Evolutionary conservation across 2,797 vertebrate genomes (phyloP).

Genomic region (Danio kyathit): DNA sequence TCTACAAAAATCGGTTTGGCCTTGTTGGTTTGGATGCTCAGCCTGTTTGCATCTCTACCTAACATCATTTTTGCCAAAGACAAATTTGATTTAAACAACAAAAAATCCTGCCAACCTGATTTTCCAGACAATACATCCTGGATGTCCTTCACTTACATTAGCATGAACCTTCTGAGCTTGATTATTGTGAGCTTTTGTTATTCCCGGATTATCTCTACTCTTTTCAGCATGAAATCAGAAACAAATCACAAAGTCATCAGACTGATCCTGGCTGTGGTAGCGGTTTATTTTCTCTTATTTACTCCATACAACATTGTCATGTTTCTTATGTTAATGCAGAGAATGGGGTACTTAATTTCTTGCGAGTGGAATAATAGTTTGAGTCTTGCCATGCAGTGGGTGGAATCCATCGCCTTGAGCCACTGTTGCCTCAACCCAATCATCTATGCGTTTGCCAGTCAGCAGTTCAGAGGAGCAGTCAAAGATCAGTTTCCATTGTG

Average conservation of each 20-base stretch:
- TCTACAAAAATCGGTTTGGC: conserved; percentile 66
- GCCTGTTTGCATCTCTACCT: conserved; percentile 75
- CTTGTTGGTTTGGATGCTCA: conserved; percentile 75
- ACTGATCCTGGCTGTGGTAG: conserved; percentile 71
- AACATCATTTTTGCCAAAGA: conserved; percentile 72
- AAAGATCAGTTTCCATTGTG: conserved; percentile 59
- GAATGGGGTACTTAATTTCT: rapidly evolving
- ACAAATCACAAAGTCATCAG: conserved; percentile 73
- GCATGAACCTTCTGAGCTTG: conserved; percentile 70
- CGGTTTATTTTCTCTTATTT: conserved; percentile 77
- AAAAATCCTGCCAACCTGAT: conserved; percentile 56
- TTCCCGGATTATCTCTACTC: conserved; percentile 70
- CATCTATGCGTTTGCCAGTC: conserved; percentile 78
- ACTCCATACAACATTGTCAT: conserved; percentile 72
- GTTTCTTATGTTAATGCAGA: conserved; percentile 63
- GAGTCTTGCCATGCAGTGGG: conserved; percentile 56
- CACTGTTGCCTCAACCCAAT: conserved; percentile 83
- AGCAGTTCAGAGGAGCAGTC: conserved; percentile 74
- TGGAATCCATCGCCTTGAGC: conserved; percentile 70
- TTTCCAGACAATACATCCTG: conserved; percentile 57
- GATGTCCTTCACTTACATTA: conserved; percentile 68
- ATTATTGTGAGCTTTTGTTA: conserved; percentile 78
- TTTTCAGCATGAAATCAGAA: conserved; percentile 68
- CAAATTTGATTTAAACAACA: rapidly evolving
- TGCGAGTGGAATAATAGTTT: background rate